Conservation (phyloP, 2,113 vertebrate species). For the Cottus gobio region DNA sequence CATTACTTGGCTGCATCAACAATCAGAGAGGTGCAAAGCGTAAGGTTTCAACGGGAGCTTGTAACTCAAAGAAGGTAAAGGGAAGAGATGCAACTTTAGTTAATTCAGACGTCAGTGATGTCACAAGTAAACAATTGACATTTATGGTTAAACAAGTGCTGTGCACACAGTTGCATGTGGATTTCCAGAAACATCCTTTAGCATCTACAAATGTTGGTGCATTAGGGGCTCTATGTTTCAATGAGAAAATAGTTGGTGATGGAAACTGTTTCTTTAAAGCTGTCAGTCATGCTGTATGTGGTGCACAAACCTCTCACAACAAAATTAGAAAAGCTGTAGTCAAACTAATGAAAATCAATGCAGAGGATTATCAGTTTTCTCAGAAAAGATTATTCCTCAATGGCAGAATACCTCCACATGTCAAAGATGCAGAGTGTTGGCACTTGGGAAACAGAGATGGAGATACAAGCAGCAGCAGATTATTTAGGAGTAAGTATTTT, state of each 20-base stretch:
- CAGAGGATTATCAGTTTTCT: not conserved
- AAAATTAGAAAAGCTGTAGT: not conserved
- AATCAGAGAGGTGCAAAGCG: not conserved
- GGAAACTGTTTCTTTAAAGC: conserved; percentile 15
- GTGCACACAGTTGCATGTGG: not conserved
- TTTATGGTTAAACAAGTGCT: not conserved
- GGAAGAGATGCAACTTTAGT: too few species aligned
- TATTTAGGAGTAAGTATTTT: not conserved
- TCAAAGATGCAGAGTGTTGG: not conserved
- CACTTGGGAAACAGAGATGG: not conserved
- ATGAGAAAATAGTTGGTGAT: not conserved
- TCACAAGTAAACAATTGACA: not conserved
- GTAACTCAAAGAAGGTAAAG: not conserved
- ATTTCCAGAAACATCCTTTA: not conserved
- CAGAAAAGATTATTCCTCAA: not conserved
- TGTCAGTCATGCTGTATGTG: not conserved
- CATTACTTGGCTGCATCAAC: not conserved
- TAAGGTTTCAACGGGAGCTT: not conserved
- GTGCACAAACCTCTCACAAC: not conserved
- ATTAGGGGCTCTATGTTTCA: not conserved
- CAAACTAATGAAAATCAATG: not conserved
- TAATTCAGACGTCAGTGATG: not conserved
- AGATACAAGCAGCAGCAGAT: conserved; percentile 8
- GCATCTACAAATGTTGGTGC: not conserved
- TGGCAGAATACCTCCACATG: too few species aligned